Evolutionary conservation across 2,888 invertebrate genomes (phyloP), one percentile per base, ranked within the genome.

Genomic region (Adelphocoris suturalis): DNA sequence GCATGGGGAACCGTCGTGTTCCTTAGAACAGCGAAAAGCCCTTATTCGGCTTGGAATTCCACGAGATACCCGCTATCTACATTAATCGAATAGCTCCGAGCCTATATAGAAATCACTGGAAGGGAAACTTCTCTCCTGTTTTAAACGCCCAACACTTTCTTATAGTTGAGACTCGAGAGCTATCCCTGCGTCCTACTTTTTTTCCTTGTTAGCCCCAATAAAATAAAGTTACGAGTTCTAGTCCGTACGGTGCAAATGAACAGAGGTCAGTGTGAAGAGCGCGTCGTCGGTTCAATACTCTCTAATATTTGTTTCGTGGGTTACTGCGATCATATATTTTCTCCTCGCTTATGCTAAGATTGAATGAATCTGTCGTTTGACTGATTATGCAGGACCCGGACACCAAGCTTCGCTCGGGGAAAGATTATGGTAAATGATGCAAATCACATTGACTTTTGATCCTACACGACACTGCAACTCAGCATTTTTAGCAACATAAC

Each of bases 61-160:
- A 5, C n/a, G 57, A 0, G 57, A n/a, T 57, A 57, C 57, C 57
- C 11, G 7, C 57, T 57, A 57, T n/a, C 57, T 57, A n/a, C 57
- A n/a, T 16, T 37, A 37, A 37, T 37, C 16, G n/a, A 57, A 57
- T 57, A 57, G 57, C 19, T 57, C 16, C n/a, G n/a, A 57, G 57
- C 5, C 57, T n/a, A n/a, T n/a, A n/a, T 57, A 57, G 57, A 57
- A 57, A 57, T n/a, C 57, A 57, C n/a, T 57, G n/a, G 57, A 57
- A 57, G n/a, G 57, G 57, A 57, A 57, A 57, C 57, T n/a, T n/a
- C 57, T 57, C n/a, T 57, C 57, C n/a, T 57, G 57, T 57, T 57
- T 57, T 16, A 57, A n/a, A 16, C 57, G 57, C 19, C 57, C 57
- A 57, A 57, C n/a, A 57, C 57, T 57, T 57, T 57, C 57, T 57